These are phyloP conservation scores for Acrocephalus scirpaceus DNA, from an alignment of 2,797 vertebrate species.

Conservation along the genomic window DNA sequence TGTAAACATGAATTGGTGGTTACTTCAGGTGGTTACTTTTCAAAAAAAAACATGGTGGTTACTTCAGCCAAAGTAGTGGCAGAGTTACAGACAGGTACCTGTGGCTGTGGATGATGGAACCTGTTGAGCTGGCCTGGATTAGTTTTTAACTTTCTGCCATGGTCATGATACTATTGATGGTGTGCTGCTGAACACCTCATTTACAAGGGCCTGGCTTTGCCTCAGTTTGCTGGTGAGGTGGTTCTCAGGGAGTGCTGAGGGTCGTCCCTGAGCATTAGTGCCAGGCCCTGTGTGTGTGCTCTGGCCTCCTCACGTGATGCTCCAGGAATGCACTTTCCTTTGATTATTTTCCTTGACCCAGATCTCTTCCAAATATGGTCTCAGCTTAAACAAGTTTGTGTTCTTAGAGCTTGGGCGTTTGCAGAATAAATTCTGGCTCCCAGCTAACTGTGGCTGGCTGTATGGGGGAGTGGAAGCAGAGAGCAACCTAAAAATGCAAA, in stretches of 20 bases:
- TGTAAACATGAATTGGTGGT: background rate
- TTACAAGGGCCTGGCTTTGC: background rate
- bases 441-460: background rate
- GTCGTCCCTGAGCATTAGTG: fast-evolving
- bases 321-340: conserved; percentile 68
- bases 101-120: background rate
- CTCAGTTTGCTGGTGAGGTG: background rate
- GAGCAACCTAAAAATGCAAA: conserved; percentile 5
- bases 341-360: conserved; percentile 75
- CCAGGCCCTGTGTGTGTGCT: background rate
- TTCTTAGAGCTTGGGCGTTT: conserved; percentile 48
- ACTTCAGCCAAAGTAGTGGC: background rate
- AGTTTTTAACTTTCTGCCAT: background rate
- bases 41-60: background rate
- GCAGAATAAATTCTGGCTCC: conserved; percentile 62
- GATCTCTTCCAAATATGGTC: conserved; percentile 72
- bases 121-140: background rate
- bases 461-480: background rate
- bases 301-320: conserved; percentile 43
- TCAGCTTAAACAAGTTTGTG: conserved; percentile 65
- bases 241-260: background rate
- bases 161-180: fast-evolving
- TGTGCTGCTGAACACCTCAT: background rate
- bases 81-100: background rate
- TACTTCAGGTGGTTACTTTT: background rate